These are phyloP conservation scores for Ophioninae sp. DNA, from an alignment of 2,888 invertebrate species.

Conservation along the genomic window DNA sequence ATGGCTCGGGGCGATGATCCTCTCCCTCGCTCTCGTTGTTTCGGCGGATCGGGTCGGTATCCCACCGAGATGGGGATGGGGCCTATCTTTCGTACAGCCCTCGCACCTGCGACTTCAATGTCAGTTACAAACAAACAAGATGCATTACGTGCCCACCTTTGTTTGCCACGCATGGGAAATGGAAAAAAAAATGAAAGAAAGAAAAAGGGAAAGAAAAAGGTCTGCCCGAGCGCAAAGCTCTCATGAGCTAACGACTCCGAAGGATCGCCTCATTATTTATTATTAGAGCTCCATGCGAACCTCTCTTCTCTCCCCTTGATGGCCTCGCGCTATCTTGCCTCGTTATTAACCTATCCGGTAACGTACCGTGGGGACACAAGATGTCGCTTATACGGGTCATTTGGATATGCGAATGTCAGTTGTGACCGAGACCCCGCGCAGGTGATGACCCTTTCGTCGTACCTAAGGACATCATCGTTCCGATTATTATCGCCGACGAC, in stretches of 20 bases:
- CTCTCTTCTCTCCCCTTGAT: conserved; percentile 3
- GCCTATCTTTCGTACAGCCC: conserved; percentile 39
- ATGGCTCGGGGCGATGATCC: conserved; percentile 45
- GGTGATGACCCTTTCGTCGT: conserved; percentile 40
- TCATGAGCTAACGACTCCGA: conserved; percentile 36
- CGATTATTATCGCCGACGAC: conserved; percentile 38
- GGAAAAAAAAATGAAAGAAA: too few relatives aligned
- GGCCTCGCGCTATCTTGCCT: conserved; percentile 19
- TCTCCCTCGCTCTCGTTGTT: conserved; percentile 34
- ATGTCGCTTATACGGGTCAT: conserved; percentile 58
- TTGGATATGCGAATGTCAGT: conserved; percentile 51
- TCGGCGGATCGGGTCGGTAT: conserved; percentile 47
- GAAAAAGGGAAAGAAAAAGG: not conserved
- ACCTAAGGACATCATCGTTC: not conserved
- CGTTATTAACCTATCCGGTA: conserved; percentile 44
- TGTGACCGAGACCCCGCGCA: conserved; percentile 47
- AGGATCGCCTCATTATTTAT: conserved; percentile 26
- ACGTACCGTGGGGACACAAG: conserved; percentile 30
- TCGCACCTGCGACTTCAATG: conserved; percentile 64
- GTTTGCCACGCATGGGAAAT: conserved; percentile 9
- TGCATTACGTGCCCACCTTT: conserved; percentile 41
- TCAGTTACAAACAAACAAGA: conserved; percentile 60
- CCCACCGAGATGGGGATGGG: conserved; percentile 59
- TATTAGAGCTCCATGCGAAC: conserved; percentile 16
- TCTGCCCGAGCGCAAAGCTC: conserved; percentile 27